Base-by-base conservation (phyloP, 2,797 vertebrate genomes). In the Phrynocephalus forsythii region DNA sequence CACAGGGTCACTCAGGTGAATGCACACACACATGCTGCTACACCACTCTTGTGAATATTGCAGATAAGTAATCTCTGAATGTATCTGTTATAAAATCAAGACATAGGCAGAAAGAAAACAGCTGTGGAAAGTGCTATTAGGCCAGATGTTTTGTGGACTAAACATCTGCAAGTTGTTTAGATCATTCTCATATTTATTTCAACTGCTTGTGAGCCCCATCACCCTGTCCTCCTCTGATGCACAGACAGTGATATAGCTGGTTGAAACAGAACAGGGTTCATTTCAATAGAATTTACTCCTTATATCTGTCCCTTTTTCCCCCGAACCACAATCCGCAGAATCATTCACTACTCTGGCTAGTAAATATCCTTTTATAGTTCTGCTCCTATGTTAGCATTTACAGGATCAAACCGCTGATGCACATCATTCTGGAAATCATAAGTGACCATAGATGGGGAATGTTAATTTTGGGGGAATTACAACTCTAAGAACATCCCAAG, bases 41-140 rank as follows among this genome's bases (percentile, higher is more conserved):
- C 10, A 44, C 4, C 0, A 0, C 73, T 56, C 60, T 80, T 77
- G 52, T 68, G 26, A 86, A 60, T 66, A 80, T 82, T 50, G 44
- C 33, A 28, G 67, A 81, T 2, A 6, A 79, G 30, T 5, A 0
- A 5, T 9, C 48, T 86, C 63, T 66, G 85, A 78, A 82, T 68
- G 30, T 84, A 33, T 86, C 81, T 66, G 56, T 5, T 38, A 24
- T 38, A 68, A 9, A 85, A 9, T 78, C 56, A 84, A 1, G 28
- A 83, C 79, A 75, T 63, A 73, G 72, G 60, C 28, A 75, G 66
- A 50, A 81, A 48, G 56, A 11, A 86, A 88, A 22, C 73, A 86
- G 83, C 48, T 73, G 85, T 69, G 68, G 78, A 56, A 78, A 9
- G 30, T 73, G 56, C 88, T 73, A 22, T 50, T 33, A 10, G 69